A percentile compares a stretch with the other conserved stretches of the same genome.
Evolutionary conservation across 1,140 invertebrate species (phyloP).

Genomic region (Drosophila takahashii): DNA sequence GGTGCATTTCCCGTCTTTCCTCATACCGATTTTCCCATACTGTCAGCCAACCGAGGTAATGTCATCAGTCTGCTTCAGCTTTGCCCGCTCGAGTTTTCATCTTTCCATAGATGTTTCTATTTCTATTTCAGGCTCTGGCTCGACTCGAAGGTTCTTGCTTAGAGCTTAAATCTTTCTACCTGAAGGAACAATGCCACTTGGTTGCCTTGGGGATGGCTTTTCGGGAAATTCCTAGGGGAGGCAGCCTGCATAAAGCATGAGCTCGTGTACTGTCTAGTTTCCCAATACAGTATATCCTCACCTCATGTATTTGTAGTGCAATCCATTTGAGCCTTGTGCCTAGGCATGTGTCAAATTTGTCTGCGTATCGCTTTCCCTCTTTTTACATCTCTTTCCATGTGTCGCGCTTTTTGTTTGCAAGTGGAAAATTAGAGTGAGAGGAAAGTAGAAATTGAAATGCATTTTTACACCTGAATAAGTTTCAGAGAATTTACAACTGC

Average conservation of each 20-base stretch:
- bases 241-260: slow-evolving; percentile 72
- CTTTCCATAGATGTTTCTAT: slow-evolving; percentile 37
- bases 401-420: slow-evolving; percentile 50
- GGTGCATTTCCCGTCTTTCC: slow-evolving; percentile 15
- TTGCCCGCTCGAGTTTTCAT: slow-evolving; percentile 21
- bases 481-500: slow-evolving; percentile 55
- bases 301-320: slow-evolving; percentile 46
- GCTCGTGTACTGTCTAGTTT: slow-evolving; percentile 30
- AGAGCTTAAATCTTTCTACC: slow-evolving; percentile 52
- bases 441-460: slow-evolving; percentile 70
- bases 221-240: slow-evolving; percentile 22
- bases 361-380: slow-evolving; percentile 10
- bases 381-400: slow-evolving; percentile 9
- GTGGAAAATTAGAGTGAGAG: slow-evolving; percentile 13
- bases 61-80: slow-evolving; percentile 41
- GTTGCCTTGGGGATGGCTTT: slow-evolving; percentile 38
- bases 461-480: slow-evolving; percentile 64
- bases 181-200: slow-evolving; percentile 55
- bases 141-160: slow-evolving; percentile 32
- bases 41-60: slow-evolving; percentile 15
- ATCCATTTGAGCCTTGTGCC: slow-evolving; percentile 61
- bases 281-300: slow-evolving; percentile 40
- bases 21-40: background rate
- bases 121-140: background rate
- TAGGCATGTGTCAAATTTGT: slow-evolving; percentile 77